Base-by-base conservation (phyloP, 1,140 invertebrate species). In the Platorchestia sp. region DNA sequence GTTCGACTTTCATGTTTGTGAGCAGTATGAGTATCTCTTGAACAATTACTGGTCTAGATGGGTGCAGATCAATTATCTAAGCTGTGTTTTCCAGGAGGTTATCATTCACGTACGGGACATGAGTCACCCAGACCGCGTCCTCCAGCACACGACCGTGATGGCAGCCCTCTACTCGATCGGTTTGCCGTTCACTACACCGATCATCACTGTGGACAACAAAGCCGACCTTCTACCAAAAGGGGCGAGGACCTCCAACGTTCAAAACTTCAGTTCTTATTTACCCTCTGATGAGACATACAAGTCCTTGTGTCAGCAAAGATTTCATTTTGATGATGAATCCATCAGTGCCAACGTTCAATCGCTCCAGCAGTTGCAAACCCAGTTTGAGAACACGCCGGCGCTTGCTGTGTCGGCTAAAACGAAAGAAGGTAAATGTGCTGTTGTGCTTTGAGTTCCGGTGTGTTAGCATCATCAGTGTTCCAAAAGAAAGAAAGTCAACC, bases 161-260 rank as follows among this genome's bases (percentile, higher is more conserved):
- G 96, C 97, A 87, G 99, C 98, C 0, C 97, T 99, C 22, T 96
- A 97, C 95, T 97, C 97, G 27, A 97, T 99, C 96, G 97, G 97
- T 96, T 96, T 98, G 86, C 97, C 97, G 44, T 96, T 97, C 87
- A 96, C 97, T 59, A 96, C 98, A 87, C 97, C 97, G 45, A 97
- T 99, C 95, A 98, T 99, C 45, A 98, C 98, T 96, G 98, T 99
- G 14, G 98, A 98, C 86, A 99, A 99, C 97, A 99, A 99, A 97
- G 97, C 98, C 95, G 99, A 99, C 97, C 96, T 96, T 75, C 95
- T 97, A 95, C 40, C 97, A n/a, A 86, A 95, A 45, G 91, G 96
- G 86, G 96, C 95, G 47, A n/a, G 40, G 36, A 36, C 41, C 16
- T 41, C 51, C 45, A 96, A 98, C 59, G n/a, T 97, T 41, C n/a